Evolutionary conservation across 2,797 vertebrate species (phyloP).

Genomic region (Phyllotis vaccarum): DNA sequence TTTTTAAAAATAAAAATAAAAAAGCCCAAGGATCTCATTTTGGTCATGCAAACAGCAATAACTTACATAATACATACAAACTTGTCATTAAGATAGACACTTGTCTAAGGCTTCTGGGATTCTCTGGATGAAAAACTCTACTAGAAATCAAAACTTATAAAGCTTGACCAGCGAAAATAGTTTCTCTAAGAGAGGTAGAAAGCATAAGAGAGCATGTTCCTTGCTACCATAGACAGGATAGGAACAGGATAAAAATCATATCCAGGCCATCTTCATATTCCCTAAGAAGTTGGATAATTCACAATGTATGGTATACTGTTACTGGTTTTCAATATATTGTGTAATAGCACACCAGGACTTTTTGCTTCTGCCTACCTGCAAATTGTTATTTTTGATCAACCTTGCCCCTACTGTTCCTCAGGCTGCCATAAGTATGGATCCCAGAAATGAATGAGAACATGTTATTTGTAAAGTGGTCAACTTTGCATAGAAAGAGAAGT

Average conservation of each 20-base stretch:
- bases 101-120: not conserved
- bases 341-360: too few relatives aligned
- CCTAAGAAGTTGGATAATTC: not conserved
- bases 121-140: not conserved
- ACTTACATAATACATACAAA: not conserved
- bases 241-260: not conserved
- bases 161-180: not conserved
- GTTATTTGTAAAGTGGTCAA: not conserved
- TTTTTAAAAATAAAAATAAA: constrained; percentile 17
- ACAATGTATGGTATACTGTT: not conserved
- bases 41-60: not conserved
- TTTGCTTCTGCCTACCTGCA: not conserved
- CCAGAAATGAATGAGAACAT: not conserved
- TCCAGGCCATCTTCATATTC: not conserved
- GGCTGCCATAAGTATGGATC: not conserved
- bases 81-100: not conserved
- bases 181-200: not conserved
- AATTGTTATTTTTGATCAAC: not conserved
- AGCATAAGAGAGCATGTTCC: not conserved
- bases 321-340: not conserved
- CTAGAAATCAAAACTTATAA: not conserved
- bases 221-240: not conserved
- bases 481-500: not conserved
- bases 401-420: too few relatives aligned
- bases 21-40: not conserved